These are phyloP conservation scores for Nyctibius grandis DNA, from an alignment of 2,797 vertebrate species.

Conservation along the genomic window DNA sequence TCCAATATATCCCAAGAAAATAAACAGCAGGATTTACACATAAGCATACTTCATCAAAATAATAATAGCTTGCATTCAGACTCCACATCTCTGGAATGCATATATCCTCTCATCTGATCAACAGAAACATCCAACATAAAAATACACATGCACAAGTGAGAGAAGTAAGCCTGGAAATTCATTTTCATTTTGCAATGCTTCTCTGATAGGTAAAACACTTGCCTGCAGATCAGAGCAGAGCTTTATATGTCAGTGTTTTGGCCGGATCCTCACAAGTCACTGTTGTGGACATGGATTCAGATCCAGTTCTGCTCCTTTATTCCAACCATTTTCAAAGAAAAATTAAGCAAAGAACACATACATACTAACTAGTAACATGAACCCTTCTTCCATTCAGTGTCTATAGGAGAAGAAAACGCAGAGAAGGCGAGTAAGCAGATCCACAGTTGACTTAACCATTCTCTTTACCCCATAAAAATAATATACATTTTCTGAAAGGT, in stretches of 20 bases:
- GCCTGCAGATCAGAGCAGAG: neutral
- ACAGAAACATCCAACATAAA: neutral
- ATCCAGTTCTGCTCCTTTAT: neutral
- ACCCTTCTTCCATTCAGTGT: neutral
- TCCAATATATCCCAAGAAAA: neutral
- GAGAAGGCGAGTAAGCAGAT: neutral
- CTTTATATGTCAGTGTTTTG: neutral
- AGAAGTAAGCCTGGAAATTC: neutral
- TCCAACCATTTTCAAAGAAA: slow-evolving; percentile 4
- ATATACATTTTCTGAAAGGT: neutral
- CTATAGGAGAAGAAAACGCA: neutral
- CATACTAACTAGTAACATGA: neutral
- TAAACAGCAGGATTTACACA: neutral
- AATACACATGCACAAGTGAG: neutral
- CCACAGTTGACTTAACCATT: neutral
- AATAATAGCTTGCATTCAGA: neutral
- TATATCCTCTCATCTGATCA: neutral
- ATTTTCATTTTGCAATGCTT: neutral
- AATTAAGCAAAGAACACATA: neutral
- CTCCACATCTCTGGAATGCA: neutral
- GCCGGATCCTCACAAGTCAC: neutral
- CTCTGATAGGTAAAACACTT: neutral
- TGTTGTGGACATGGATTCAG: neutral
- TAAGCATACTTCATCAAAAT: neutral
- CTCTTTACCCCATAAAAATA: neutral